A percentile compares a stretch with the other conserved stretches of the same genome.
Evolutionary conservation across 2,113 vertebrate species (phyloP).

Genomic region (Apteryx mantelli): DNA sequence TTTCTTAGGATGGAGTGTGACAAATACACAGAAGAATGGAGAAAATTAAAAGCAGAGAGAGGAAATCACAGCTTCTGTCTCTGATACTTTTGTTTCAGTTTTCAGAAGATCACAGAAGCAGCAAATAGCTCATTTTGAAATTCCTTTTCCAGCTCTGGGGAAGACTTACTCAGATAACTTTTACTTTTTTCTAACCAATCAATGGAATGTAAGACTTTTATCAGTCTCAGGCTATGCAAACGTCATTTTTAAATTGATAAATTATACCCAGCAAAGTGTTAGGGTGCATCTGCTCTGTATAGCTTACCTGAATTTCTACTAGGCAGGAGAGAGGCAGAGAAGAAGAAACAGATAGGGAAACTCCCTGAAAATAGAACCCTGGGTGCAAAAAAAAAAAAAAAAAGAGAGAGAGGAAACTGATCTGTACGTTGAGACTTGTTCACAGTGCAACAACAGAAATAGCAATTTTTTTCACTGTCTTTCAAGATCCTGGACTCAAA

Average conservation of each 20-base stretch:
- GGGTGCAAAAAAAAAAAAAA: not conserved
- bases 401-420: not conserved
- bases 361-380: not conserved
- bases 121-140: not conserved
- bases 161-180: not conserved
- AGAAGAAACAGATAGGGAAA: not conserved
- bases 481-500: not conserved
- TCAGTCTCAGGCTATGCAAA: not conserved
- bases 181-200: not conserved
- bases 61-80: not conserved
- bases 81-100: not conserved
- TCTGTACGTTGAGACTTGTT: not conserved
- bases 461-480: not conserved
- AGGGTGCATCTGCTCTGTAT: not conserved
- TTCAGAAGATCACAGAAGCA: not conserved
- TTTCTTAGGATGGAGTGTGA: not conserved
- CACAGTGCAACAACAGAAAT: not conserved
- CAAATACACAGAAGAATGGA: not conserved
- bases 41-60: not conserved
- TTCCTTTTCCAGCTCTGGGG: not conserved
- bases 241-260: not conserved
- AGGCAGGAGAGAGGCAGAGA: not conserved
- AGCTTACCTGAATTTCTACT: not conserved
- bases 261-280: not conserved
- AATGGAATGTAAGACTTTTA: not conserved